Percentiles rank a stretch among this genome's conserved stretches.
These are phyloP conservation scores for Drosophila recens DNA, from an alignment of 2,888 invertebrate genomes.

Conservation along the genomic window DNA sequence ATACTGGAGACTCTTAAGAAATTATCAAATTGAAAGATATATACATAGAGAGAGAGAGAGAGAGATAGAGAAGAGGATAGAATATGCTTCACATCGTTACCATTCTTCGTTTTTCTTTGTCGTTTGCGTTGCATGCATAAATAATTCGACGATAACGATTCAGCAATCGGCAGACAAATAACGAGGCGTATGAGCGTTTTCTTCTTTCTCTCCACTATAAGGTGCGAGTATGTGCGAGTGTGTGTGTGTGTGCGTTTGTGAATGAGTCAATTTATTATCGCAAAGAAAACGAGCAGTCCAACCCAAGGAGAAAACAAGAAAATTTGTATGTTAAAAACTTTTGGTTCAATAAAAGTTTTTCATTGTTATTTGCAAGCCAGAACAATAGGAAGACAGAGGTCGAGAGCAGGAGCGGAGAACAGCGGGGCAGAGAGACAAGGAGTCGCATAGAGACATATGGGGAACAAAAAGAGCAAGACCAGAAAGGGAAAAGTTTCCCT, in stretches of 20 bases:
- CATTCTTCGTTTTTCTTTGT: slow-evolving; percentile 39
- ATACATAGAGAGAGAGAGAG: slow-evolving; percentile 2
- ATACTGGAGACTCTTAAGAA: slow-evolving; percentile 62
- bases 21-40: slow-evolving; percentile 65
- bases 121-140: slow-evolving; percentile 72
- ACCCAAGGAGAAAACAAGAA: slow-evolving; percentile 60
- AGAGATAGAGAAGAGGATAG: background rate
- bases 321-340: slow-evolving; percentile 79
- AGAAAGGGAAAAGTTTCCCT: slow-evolving; percentile 49
- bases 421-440: background rate
- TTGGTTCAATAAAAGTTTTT: slow-evolving; percentile 78
- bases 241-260: slow-evolving; percentile 19
- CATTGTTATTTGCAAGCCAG: slow-evolving; percentile 68
- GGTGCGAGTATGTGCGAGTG: slow-evolving; percentile 22
- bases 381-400: slow-evolving; percentile 57
- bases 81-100: slow-evolving; percentile 8
- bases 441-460: slow-evolving; percentile 34
- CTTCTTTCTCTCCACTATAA: slow-evolving; percentile 8
- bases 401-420: slow-evolving; percentile 3
- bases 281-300: slow-evolving; percentile 60
- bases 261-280: slow-evolving; percentile 77
- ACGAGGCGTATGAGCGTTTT: slow-evolving; percentile 47
- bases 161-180: slow-evolving; percentile 54
- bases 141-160: slow-evolving; percentile 78
- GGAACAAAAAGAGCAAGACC: slow-evolving; percentile 55